phyloP scores from a whole-genome alignment of 2,888 invertebrate genomes.

The Zygaena filipendulae region DNA sequence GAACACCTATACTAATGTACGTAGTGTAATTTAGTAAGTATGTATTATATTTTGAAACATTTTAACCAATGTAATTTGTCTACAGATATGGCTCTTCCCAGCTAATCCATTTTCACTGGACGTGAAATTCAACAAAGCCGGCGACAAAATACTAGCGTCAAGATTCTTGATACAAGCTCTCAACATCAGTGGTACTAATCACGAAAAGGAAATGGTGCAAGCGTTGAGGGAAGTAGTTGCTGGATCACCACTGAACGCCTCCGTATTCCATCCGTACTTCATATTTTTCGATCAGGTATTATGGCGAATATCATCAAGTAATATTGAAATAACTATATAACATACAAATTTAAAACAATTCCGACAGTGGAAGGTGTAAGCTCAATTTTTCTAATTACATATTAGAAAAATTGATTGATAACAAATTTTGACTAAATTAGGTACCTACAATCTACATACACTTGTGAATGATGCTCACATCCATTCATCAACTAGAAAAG shows the following conservation, averaged over 20 bases:
- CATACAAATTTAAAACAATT: too few species aligned
- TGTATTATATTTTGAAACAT: too few species aligned
- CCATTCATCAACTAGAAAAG: too few species aligned
- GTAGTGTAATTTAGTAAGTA: too few species aligned
- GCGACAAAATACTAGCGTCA: constrained; percentile 82
- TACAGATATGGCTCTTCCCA: constrained; percentile 80
- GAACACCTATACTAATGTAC: too few species aligned
- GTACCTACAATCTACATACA: too few species aligned
- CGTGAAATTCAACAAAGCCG: constrained; percentile 82
- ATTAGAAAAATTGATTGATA: not conserved
- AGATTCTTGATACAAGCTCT: constrained; percentile 89
- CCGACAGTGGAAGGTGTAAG: too few species aligned
- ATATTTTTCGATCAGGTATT: constrained; percentile 93
- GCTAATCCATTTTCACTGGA: constrained; percentile 85
- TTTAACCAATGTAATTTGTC: too few species aligned
- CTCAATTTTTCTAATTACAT: not conserved
- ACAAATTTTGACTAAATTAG: too few species aligned
- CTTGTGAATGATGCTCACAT: too few species aligned
- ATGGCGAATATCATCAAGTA: too few species aligned
- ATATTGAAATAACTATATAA: too few species aligned
- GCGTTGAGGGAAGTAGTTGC: constrained; percentile 80
- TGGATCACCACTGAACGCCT: constrained; percentile 83
- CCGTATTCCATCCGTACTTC: constrained; percentile 95
- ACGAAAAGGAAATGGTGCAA: constrained; percentile 91
- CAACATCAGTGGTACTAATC: constrained; percentile 89